A percentile compares a stretch with the other conserved stretches of the same genome.
phyloP scores from a whole-genome alignment of 1,140 invertebrate genomes.

The Subanguina moxae region DNA sequence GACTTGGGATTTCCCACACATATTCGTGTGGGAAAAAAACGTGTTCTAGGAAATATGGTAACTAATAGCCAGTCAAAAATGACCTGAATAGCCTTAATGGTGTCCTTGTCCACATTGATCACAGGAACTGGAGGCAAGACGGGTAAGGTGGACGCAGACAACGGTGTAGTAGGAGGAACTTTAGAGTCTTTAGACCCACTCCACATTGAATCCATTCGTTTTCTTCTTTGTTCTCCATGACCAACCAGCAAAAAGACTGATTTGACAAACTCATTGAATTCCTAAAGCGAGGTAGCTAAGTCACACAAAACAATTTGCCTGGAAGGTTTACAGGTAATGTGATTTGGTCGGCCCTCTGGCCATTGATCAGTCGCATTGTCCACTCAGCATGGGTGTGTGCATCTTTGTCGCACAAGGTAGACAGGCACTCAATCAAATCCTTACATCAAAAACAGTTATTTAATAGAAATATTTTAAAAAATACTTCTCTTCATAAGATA shows the following conservation, averaged over 20 bases:
- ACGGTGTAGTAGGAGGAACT: background rate
- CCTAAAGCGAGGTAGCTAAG: constrained; percentile 32
- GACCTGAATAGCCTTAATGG: background rate
- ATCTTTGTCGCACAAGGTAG: constrained; percentile 36
- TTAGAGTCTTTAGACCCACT: background rate
- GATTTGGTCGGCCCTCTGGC: constrained; percentile 6
- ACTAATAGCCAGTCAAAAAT: too few relatives aligned
- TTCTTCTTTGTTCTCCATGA: background rate
- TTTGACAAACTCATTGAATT: constrained; percentile 44
- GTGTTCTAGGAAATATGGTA: too few relatives aligned
- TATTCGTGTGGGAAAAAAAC: too few relatives aligned
- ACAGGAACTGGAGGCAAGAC: background rate
- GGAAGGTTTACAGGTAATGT: background rate
- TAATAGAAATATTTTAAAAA: constrained; percentile 22
- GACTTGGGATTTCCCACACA: too few relatives aligned
- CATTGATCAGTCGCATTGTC: constrained; percentile 50
- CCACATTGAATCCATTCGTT: background rate
- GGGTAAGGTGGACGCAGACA: background rate
- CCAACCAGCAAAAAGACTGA: constrained; percentile 42
- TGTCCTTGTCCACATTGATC: background rate
- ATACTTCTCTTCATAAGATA: background rate
- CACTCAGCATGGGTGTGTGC: constrained; percentile 47
- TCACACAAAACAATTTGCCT: too few relatives aligned
- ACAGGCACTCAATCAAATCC: constrained; percentile 47
- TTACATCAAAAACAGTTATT: constrained; percentile 20